Evolutionary conservation across 1,140 invertebrate genomes (phyloP), one percentile per base, ranked within the genome.

Genomic region (Lepidostoma basale): DNA sequence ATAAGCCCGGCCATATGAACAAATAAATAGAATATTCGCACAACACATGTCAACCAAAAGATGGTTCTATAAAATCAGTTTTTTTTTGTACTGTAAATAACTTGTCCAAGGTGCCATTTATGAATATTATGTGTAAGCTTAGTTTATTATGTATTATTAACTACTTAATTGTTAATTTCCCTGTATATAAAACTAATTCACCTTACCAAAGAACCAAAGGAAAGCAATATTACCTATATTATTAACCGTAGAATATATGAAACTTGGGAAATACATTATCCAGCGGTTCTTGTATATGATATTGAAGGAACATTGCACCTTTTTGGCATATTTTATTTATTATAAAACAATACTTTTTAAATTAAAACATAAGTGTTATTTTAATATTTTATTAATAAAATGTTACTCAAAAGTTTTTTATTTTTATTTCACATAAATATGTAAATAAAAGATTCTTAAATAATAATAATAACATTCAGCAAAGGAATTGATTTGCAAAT

Each of bases 331-430:
- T 6, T 5, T 33, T 33, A 6, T 33, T 5, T 33, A 33, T 33
- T 33, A 33, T 33, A 6, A 12, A 6, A 33, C 12, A 33, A 6
- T 33, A 33, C 30, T 33, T 33, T 33, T 33, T 33, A 33, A 33
- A 33, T 5, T 12, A 33, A 33, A 6, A 33, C 5, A 33, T 33
- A 33, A 6, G 12, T 49, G 45, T 63, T 63, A 54, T 56, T 65
- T 65, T 65, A 67, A 23, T 58, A 67, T 67, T 67, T 58, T 67
- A 67, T 60, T 58, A 67, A 67, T 67, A 67, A 67, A 65, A 65
- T 59, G 54, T 58, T 67, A 62, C 42, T 14, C 14, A 65, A 63
- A 54, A 54, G 42, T 65, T 42, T 9, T 52, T 52, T 14, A 30
- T 67, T 60, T 26, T 67, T 58, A n/a, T 18, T 12, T 28, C n/a